phyloP scores from a whole-genome alignment of 2,797 vertebrate species.

The Nyctibius grandis region DNA sequence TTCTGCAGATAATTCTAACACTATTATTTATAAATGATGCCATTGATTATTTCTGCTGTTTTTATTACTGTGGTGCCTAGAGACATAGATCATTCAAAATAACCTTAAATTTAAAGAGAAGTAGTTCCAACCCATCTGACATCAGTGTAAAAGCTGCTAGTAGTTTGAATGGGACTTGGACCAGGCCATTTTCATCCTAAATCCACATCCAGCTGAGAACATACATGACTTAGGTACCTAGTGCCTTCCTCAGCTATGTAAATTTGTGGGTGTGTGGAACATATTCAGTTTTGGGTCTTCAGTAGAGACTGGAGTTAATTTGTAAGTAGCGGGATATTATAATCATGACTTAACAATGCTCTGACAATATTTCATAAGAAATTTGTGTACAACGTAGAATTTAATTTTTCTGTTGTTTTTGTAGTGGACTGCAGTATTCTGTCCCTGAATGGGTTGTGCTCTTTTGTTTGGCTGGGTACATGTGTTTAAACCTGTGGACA shows the following conservation, averaged over 20 bases:
- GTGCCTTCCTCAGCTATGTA: background rate
- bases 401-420: background rate
- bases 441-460: background rate
- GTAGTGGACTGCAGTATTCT: background rate
- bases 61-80: background rate
- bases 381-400: background rate
- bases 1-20: background rate
- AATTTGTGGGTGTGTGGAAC: background rate
- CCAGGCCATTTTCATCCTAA: background rate
- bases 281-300: background rate
- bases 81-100: background rate
- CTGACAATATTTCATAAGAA: background rate
- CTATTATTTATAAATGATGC: background rate
- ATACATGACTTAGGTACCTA: background rate
- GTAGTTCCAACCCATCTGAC: background rate
- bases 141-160: background rate
- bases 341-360: background rate
- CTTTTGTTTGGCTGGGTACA: background rate
- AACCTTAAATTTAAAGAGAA: background rate
- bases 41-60: background rate
- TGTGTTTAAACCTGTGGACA: background rate
- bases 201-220: background rate
- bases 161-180: background rate
- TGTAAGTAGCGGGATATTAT: background rate
- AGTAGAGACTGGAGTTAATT: background rate